Evolutionary conservation across 1,140 invertebrate species (phyloP).

Genomic region (Triops longicaudatus): DNA sequence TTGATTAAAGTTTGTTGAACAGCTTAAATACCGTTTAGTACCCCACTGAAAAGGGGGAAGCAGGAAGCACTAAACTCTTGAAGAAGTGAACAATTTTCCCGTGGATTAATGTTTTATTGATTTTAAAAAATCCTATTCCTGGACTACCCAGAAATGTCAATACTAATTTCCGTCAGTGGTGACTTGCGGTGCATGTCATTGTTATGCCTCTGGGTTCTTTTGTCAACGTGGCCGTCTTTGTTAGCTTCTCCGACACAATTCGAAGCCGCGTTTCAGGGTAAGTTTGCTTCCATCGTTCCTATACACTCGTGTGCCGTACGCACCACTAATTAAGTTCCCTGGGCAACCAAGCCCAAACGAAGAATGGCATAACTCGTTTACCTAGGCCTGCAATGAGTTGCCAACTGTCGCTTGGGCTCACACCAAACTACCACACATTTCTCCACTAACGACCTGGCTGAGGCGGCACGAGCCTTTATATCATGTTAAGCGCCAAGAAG

Average conservation of each 20-base stretch:
- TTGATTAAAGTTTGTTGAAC: no score
- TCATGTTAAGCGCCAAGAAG: not conserved
- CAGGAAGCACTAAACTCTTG: no score
- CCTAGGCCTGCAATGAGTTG: not conserved
- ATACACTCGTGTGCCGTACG: not conserved
- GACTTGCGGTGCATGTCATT: not conserved
- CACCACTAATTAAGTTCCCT: not conserved
- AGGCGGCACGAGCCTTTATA: not conserved
- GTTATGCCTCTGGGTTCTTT: not conserved
- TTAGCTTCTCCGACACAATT: not conserved
- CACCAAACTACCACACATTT: not conserved
- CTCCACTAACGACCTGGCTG: not conserved
- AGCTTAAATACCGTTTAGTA: no score
- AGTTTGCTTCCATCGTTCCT: not conserved
- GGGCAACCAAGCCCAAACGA: not conserved
- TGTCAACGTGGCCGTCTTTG: not conserved
- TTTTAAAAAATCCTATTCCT: not conserved
- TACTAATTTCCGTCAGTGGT: not conserved
- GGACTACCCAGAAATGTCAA: not conserved
- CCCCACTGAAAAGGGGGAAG: no score
- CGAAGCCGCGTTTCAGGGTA: not conserved
- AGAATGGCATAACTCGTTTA: not conserved
- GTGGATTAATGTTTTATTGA: not conserved
- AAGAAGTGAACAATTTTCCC: no score
- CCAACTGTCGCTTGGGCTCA: no score